A percentile compares a stretch with the other conserved stretches of the same genome.
Evolutionary conservation across 2,113 vertebrate species (phyloP).

Genomic region (Macquaria australasica): DNA sequence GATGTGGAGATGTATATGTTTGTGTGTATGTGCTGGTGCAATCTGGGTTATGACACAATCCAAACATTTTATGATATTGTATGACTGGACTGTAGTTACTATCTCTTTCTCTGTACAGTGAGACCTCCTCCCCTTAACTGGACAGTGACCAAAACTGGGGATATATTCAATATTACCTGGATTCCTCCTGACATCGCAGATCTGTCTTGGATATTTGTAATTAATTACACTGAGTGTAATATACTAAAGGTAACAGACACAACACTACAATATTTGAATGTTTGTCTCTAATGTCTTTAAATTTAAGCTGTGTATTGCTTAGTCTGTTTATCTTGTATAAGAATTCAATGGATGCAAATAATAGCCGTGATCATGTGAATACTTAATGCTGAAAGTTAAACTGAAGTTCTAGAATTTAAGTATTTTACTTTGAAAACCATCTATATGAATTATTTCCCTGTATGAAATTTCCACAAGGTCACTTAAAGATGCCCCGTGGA

Average conservation of each 20-base stretch:
- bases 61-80: neutral
- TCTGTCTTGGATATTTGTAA: fast-evolving
- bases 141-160: neutral
- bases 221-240: conserved; percentile 57
- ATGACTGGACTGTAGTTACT: neutral
- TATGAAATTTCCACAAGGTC: too few relatives aligned
- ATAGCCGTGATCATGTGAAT: neutral
- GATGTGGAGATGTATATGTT: neutral
- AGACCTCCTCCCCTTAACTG: conserved; percentile 31
- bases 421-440: neutral
- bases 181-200: fast-evolving
- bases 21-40: neutral
- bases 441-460: neutral
- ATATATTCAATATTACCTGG: conserved; percentile 51
- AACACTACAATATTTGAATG: neutral
- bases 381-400: neutral
- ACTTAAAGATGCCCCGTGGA: too few relatives aligned
- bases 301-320: neutral
- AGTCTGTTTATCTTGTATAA: neutral
- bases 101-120: conserved; percentile 35
- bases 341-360: neutral
- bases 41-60: neutral
- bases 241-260: neutral
- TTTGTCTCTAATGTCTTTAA: neutral
- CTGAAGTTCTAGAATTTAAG: neutral